Percentiles rank a stretch among this genome's conserved stretches.
Evolutionary conservation across 2,888 invertebrate species (phyloP).

Genomic region (Yponomeuta sedellus): DNA sequence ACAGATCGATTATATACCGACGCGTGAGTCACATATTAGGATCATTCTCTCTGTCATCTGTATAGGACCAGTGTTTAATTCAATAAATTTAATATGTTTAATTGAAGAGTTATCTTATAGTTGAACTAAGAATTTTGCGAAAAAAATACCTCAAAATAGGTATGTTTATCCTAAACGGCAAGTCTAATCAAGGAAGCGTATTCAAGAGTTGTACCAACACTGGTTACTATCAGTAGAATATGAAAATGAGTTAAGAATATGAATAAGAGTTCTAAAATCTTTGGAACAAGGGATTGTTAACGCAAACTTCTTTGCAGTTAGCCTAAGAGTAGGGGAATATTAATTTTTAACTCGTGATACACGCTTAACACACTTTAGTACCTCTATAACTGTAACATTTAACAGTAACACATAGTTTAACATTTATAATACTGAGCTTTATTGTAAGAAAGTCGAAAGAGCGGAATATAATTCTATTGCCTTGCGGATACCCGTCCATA

Average conservation of each 20-base stretch:
- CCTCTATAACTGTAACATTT: slow-evolving; percentile 29
- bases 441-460: slow-evolving; percentile 34
- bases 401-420: slow-evolving; percentile 32
- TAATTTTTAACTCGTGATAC: not conserved
- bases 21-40: too few species aligned
- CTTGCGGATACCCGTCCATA: not conserved
- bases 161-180: too few species aligned
- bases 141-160: too few species aligned
- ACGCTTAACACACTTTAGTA: slow-evolving; percentile 16
- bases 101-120: too few species aligned
- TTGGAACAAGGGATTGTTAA: not conserved
- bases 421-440: slow-evolving; percentile 58
- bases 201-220: too few species aligned
- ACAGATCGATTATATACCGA: too few species aligned
- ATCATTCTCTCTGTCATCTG: too few species aligned
- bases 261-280: not conserved
- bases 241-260: not conserved
- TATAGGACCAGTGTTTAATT: too few species aligned
- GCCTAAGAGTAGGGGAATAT: slow-evolving; percentile 47
- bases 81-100: too few species aligned
- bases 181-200: too few species aligned
- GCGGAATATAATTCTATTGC: slow-evolving; percentile 47
- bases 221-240: too few species aligned
- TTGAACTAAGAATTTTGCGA: too few species aligned
- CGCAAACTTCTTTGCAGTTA: slow-evolving; percentile 38